Evolutionary conservation across 2,888 invertebrate genomes (phyloP).

Genomic region (Pantelozetes paolii): DNA sequence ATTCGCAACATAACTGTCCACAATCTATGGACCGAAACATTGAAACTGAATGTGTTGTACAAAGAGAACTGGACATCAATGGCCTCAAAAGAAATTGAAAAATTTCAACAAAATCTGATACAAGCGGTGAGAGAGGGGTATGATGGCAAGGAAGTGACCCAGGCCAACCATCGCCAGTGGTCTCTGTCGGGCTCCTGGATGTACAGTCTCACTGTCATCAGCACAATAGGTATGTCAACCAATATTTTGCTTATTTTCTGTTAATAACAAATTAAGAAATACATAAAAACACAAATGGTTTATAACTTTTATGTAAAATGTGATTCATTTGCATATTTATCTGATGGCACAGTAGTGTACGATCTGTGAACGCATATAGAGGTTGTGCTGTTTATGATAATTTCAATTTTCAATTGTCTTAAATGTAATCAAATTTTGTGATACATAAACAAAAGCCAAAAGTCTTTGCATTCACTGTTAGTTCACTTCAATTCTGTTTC

Average conservation of each 20-base stretch:
- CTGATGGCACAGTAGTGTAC: neutral
- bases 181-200: constrained; percentile 65
- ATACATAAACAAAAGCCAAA: too few species aligned
- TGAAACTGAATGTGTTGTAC: constrained; percentile 65
- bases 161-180: constrained; percentile 64
- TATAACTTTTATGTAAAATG: neutral
- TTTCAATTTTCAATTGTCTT: neutral
- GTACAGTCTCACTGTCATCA: constrained; percentile 46
- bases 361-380: neutral
- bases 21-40: constrained; percentile 72
- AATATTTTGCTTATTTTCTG: neutral
- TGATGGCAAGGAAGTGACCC: constrained; percentile 60
- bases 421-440: neutral
- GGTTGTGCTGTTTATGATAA: neutral
- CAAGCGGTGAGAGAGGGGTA: constrained; percentile 61
- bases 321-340: neutral
- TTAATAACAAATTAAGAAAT: too few species aligned
- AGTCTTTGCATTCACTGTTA: too few species aligned
- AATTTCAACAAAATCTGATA: constrained; percentile 67
- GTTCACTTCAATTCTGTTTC: neutral
- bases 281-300: neutral
- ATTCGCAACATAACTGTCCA: constrained; percentile 62
- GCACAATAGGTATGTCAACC: constrained; percentile 67
- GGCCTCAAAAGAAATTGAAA: constrained; percentile 63
- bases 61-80: constrained; percentile 69